Percentiles rank a stretch among this genome's conserved stretches.
These are phyloP conservation scores for Varecia variegata DNA, from an alignment of 2,797 vertebrate genomes.

Conservation along the genomic window DNA sequence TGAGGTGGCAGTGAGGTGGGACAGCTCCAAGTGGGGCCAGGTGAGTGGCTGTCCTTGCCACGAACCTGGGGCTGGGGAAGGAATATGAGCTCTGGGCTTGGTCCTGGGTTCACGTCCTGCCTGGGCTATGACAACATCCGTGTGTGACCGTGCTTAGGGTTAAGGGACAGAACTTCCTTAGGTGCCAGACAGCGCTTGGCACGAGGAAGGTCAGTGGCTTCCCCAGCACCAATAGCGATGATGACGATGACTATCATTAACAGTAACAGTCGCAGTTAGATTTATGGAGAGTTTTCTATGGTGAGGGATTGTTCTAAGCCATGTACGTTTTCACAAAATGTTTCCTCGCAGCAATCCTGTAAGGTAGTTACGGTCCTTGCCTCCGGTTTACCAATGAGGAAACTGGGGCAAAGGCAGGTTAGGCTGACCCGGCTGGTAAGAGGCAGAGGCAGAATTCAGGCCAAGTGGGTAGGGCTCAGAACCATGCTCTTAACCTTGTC, in stretches of 20 bases:
- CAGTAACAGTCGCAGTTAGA: fast-evolving
- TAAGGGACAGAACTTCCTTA: fast-evolving
- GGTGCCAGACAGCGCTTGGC: fast-evolving
- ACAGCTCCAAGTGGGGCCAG: not conserved
- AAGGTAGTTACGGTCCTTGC: not conserved
- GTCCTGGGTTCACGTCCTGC: not conserved
- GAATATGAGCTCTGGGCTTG: not conserved
- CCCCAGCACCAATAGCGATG: fast-evolving
- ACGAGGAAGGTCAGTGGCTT: fast-evolving
- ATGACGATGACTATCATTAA: fast-evolving
- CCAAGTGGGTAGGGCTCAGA: not conserved
- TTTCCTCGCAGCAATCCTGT: not conserved
- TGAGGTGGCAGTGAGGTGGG: fast-evolving
- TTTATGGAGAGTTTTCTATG: fast-evolving
- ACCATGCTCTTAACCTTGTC: not conserved
- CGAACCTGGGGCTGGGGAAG: no score
- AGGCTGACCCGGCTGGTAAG: not conserved
- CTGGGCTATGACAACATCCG: fast-evolving
- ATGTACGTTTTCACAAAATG: not conserved
- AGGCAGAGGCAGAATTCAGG: not conserved
- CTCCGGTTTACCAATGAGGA: not conserved
- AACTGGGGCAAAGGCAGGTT: not conserved
- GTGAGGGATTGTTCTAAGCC: not conserved
- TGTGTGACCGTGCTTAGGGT: fast-evolving
- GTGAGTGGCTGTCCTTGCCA: fast-evolving